phyloP scores from a whole-genome alignment of 2,113 vertebrate species.

The Corythornis cristatus region DNA sequence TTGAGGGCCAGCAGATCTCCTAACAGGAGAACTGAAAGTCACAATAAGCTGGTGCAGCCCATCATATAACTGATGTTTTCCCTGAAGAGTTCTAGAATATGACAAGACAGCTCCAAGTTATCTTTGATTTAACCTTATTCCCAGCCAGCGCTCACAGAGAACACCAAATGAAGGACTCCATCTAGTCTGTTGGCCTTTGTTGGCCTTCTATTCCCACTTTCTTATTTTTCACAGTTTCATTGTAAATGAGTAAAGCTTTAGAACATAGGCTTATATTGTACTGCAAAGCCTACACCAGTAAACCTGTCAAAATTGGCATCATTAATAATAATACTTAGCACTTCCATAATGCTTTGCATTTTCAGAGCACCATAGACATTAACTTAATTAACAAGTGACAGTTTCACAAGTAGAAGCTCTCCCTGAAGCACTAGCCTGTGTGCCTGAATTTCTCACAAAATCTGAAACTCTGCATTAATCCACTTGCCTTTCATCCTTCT shows the following conservation, averaged over 20 bases:
- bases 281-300: constrained; percentile 53
- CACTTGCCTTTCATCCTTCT: constrained; percentile 52
- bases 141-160: background rate
- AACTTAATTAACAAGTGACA: constrained; percentile 66
- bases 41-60: background rate
- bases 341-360: constrained; percentile 50
- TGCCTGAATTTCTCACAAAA: constrained; percentile 36
- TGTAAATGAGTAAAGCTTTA: constrained; percentile 43
- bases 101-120: background rate
- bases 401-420: constrained; percentile 42
- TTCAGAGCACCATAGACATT: constrained; percentile 32
- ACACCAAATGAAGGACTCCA: background rate
- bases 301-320: constrained; percentile 59
- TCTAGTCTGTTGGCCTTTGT: background rate
- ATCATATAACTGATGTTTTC: background rate
- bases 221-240: constrained; percentile 13
- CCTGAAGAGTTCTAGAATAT: background rate
- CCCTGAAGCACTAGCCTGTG: background rate
- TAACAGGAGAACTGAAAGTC: background rate
- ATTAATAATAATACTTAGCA: constrained; percentile 67
- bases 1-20: background rate
- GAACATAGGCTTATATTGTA: constrained; percentile 42
- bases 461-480: background rate
- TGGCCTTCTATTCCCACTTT: constrained; percentile 19
- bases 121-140: background rate